Evolutionary conservation across 2,888 invertebrate genomes (phyloP).

Genomic region (Zonitis immaculata): DNA sequence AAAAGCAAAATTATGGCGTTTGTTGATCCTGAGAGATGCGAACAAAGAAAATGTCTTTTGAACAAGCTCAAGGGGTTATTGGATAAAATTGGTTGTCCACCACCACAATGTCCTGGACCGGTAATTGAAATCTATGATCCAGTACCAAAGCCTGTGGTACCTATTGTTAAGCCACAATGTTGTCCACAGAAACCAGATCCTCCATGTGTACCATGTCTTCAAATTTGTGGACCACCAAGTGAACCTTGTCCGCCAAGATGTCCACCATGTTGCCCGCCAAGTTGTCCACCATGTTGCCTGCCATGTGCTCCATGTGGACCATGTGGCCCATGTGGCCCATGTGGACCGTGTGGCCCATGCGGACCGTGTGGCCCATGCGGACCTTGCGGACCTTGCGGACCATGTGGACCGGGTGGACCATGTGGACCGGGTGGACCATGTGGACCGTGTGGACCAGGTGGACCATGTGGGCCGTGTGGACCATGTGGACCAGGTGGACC

Average conservation of each 20-base stretch:
- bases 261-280: conserved; percentile 27
- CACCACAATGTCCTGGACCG: conserved; percentile 41
- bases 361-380: conserved; percentile 27
- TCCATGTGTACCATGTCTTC: conserved; percentile 43
- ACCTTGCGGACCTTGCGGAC: conserved; percentile 21
- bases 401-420: not conserved
- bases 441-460: conserved; percentile 7
- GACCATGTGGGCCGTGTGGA: conserved; percentile 45
- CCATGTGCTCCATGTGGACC: not conserved
- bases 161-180: not conserved
- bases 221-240: conserved; percentile 40
- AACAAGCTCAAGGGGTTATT: conserved; percentile 39
- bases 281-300: conserved; percentile 12
- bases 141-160: conserved; percentile 51
- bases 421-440: not conserved
- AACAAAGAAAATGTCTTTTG: conserved; percentile 36
- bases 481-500: conserved; percentile 49
- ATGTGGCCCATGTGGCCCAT: conserved; percentile 49
- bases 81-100: conserved; percentile 39
- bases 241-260: conserved; percentile 45
- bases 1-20: conserved; percentile 42
- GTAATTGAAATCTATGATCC: conserved; percentile 54
- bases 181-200: not conserved
- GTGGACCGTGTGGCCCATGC: conserved; percentile 23
- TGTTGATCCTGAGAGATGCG: conserved; percentile 41